Evolutionary conservation across 2,113 vertebrate species (phyloP), one percentile per base, ranked within the genome.

Genomic region (Lanius collurio): DNA sequence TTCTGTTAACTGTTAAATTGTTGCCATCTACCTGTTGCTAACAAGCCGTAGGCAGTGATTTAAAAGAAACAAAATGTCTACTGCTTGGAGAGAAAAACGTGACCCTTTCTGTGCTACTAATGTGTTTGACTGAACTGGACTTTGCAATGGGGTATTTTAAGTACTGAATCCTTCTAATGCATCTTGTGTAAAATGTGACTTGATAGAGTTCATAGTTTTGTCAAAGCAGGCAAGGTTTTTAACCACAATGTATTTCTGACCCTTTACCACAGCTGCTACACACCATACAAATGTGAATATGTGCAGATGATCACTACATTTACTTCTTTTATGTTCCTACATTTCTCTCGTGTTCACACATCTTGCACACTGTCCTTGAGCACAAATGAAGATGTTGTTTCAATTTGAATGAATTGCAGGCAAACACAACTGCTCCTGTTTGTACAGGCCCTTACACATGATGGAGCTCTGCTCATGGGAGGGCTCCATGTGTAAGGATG

Each of bases 1-100:
- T n/a, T 88, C 98, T 10, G 86, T 97, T 20, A 93, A 90, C 65
- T 98, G 97, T 93, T 99, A 97, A 96, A 59, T 1, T 46, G 60
- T 56, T 6, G 0, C 62, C 55, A 80, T 28, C 64, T 31, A 33
- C 0, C 0, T 16, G 41, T 77, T 64, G 44, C 56, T 63, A 37
- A 46, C 24, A 35, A 69, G 52, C 24, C 44, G 57, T 18, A 62
- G 44, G 56, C 27, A 28, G 28, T 46, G 33, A 83, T n/a, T 60
- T 79, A 13, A 57, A 79, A 44, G 37, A 75, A 82, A 27, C 3
- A 31, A 30, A 42, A 21, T 15, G 41, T 53, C 62, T 70, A 5
- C 81, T 88, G 49, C 39, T 65, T 46, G 37, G 68, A 92, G 86
- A 79, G 47, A 75, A 64, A 82, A 75, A 55, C 7, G 7, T n/a